These are phyloP conservation scores for Manis javanica DNA, from an alignment of 2,797 vertebrate species.

Conservation along the genomic window DNA sequence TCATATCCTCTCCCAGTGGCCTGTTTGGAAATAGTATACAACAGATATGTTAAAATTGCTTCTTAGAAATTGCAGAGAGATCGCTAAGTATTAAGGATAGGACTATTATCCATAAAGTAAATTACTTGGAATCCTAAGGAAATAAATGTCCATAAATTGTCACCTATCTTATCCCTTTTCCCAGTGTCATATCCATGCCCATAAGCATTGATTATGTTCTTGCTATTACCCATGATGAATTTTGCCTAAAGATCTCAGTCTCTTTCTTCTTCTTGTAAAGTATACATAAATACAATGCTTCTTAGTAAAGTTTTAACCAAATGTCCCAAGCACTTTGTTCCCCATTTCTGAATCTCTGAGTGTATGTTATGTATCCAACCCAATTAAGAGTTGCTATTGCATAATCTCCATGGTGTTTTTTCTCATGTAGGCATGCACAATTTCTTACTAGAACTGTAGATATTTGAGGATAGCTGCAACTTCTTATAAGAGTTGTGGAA, in stretches of 20 bases:
- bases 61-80: neutral
- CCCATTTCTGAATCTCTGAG: neutral
- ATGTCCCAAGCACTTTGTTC: neutral
- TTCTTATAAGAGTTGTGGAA: neutral
- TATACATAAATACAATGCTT: neutral
- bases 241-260: neutral
- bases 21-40: neutral
- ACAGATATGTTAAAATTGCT: neutral
- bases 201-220: neutral
- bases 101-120: neutral
- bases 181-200: neutral
- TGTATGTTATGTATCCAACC: rapidly evolving
- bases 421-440: rapidly evolving
- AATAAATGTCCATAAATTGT: neutral
- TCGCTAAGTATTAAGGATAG: neutral
- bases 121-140: neutral
- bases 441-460: neutral
- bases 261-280: neutral
- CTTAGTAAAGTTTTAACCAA: neutral
- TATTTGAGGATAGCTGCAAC: neutral
- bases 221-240: neutral
- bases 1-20: neutral
- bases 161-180: neutral
- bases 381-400: neutral
- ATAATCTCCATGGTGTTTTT: neutral